A percentile compares a stretch with the other conserved stretches of the same genome.
Conservation (phyloP, 2,113 vertebrate species). For the Pygathrix nemaeus region DNA sequence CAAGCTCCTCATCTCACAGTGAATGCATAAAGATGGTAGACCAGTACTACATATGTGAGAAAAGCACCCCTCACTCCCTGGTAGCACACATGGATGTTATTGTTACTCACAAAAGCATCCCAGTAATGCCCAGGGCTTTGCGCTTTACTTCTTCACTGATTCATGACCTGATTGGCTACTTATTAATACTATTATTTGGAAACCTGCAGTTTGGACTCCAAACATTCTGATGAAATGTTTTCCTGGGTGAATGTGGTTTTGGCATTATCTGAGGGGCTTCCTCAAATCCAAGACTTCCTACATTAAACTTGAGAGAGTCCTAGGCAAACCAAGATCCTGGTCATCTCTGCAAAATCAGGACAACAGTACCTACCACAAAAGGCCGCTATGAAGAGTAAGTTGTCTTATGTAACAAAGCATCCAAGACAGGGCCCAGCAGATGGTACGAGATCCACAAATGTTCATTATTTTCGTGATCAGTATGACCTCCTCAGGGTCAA, state of each 20-base stretch:
- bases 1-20: background rate
- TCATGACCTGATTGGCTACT: background rate
- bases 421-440: background rate
- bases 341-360: background rate
- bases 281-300: background rate
- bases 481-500: background rate
- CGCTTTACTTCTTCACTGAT: background rate
- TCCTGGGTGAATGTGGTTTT: background rate
- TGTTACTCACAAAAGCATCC: background rate
- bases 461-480: background rate
- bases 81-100: background rate
- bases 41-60: background rate
- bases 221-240: background rate
- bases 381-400: background rate
- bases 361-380: background rate
- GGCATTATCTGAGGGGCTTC: background rate
- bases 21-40: background rate
- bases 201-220: background rate
- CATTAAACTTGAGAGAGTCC: background rate
- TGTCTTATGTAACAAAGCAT: too few species aligned
- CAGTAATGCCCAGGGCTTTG: background rate
- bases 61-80: too few species aligned
- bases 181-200: background rate
- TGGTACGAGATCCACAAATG: background rate
- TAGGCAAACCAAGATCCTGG: background rate